Percentiles rank a stretch among this genome's conserved stretches.
Conservation (phyloP, 2,888 invertebrate genomes). For the Hoplodrina blanda region DNA sequence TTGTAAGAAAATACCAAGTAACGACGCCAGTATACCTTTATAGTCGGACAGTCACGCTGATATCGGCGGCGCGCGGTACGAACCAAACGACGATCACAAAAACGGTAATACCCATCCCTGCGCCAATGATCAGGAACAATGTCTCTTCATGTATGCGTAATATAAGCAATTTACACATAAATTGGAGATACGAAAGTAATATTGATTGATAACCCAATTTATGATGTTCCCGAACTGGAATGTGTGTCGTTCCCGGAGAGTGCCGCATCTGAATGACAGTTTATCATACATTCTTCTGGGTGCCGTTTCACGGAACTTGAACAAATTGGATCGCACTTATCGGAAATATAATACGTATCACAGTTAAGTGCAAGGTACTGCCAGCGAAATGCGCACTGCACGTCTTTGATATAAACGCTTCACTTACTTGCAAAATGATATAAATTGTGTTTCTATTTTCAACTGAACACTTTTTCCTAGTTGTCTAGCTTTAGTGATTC, state of each 20-base stretch:
- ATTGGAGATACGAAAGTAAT: slow-evolving; percentile 75
- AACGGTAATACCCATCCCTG: slow-evolving; percentile 59
- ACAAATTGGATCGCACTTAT: slow-evolving; percentile 76
- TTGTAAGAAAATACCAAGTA: slow-evolving; percentile 82
- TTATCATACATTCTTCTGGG: slow-evolving; percentile 73
- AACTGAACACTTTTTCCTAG: slow-evolving; percentile 31
- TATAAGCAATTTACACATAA: slow-evolving; percentile 72
- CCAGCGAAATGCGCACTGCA: slow-evolving; percentile 47
- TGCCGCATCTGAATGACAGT: slow-evolving; percentile 70
- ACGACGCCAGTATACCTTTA: slow-evolving; percentile 72
- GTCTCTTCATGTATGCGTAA: slow-evolving; percentile 65
- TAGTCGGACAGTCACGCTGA: slow-evolving; percentile 67
- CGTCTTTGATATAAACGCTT: slow-evolving; percentile 50
- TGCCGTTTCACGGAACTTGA: slow-evolving; percentile 69
- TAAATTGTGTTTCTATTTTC: slow-evolving; percentile 49
- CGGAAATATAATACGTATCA: slow-evolving; percentile 67
- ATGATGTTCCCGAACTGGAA: slow-evolving; percentile 68
- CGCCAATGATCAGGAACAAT: slow-evolving; percentile 65
- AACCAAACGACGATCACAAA: slow-evolving; percentile 54
- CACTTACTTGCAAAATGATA: slow-evolving; percentile 53
- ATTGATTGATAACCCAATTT: slow-evolving; percentile 82
- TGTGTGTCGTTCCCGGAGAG: slow-evolving; percentile 60
- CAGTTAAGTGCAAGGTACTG: slow-evolving; percentile 61
- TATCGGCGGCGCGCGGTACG: slow-evolving; percentile 50
- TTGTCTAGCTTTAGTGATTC: slow-evolving; percentile 40